Base-by-base conservation (phyloP, 2,888 invertebrate species). In the Sinohyriopsis cumingii region DNA sequence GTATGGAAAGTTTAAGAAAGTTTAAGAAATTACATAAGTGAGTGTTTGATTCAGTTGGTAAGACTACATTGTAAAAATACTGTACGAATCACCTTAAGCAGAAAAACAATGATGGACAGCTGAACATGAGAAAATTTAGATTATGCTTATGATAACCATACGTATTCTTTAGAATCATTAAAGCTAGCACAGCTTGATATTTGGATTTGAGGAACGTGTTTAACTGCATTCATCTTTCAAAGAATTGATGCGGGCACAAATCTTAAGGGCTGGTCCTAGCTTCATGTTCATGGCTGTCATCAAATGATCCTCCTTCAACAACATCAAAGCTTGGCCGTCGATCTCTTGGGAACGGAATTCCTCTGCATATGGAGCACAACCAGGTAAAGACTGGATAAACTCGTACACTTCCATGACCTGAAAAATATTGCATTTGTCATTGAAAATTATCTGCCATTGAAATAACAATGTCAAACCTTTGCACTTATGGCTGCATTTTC, bases 241-340 rank as follows among this genome's bases (percentile, higher is more conserved):
- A 18, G 85, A 77, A 69, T 88, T 90, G 72, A 98, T 97, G 90
- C 95, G 94, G 60, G 96, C 96, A 81, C 97, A 97, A 71, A 98
- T 96, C 91, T 98, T 98, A 67, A 98, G 92, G 1, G 98, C 98
- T 0, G 98, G 98, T 0, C 98, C 98, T 25, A 98, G 92, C 88
- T 98, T 97, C 94, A 98, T 98, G 71, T 94, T 95, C 93, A 98
- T 96, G 12, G 97, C 95, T 79, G 95, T 94, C 91, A 98, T 97
- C 54, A 98, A 92, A 90, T 98, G 98, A 86, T 97, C 97, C 79
- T 96, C 96, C 86, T 96, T 95, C 66, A 98, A 93, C 67, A 98
- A 91, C 91, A 98, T 93, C 73, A 98, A 91, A 0, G 98, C 98
- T 87, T 97, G 97, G 0, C 98, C 98, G 86, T 98, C 98, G 82